Evolutionary conservation across 2,888 invertebrate species (phyloP).

Genomic region (Drosophila bunnanda): DNA sequence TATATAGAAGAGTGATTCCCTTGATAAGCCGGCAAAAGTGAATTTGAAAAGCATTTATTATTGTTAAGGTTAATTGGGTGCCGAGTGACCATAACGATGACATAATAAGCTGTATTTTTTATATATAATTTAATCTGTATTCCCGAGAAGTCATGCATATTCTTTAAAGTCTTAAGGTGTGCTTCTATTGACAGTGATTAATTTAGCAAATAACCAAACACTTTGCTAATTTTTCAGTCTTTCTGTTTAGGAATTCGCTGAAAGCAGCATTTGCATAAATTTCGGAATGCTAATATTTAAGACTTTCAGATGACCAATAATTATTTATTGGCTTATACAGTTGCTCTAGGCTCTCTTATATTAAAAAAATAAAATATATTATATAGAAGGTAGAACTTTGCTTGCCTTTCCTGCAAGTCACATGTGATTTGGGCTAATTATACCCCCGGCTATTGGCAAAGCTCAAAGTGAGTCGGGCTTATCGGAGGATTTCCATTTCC

Average conservation of each 20-base stretch:
- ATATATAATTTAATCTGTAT: conserved; percentile 20
- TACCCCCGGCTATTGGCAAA: not conserved
- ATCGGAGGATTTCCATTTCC: conserved; percentile 44
- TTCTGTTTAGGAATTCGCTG: not conserved
- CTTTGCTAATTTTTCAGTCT: conserved; percentile 15
- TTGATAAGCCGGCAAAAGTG: conserved; percentile 50
- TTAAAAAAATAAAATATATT: too few relatives aligned
- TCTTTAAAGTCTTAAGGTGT: conserved; percentile 8
- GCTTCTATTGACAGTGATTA: conserved; percentile 15
- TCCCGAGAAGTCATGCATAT: conserved; percentile 23
- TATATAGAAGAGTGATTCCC: conserved; percentile 17
- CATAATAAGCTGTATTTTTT: conserved; percentile 27
- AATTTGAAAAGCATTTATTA: conserved; percentile 47
- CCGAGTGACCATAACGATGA: conserved; percentile 33
- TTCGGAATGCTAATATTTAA: not conserved
- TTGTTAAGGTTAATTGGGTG: conserved; percentile 70
- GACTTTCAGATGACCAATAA: not conserved
- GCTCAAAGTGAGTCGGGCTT: conserved; percentile 35
- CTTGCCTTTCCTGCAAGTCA: conserved; percentile 31
- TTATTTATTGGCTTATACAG: conserved; percentile 5
- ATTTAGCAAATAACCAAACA: conserved; percentile 22
- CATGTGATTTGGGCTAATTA: conserved; percentile 38
- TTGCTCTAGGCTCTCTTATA: too few relatives aligned
- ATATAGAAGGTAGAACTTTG: too few relatives aligned
- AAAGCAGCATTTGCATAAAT: conserved; percentile 6